phyloP scores from a whole-genome alignment of 2,113 vertebrate genomes.

The Barnardius zonarius region DNA sequence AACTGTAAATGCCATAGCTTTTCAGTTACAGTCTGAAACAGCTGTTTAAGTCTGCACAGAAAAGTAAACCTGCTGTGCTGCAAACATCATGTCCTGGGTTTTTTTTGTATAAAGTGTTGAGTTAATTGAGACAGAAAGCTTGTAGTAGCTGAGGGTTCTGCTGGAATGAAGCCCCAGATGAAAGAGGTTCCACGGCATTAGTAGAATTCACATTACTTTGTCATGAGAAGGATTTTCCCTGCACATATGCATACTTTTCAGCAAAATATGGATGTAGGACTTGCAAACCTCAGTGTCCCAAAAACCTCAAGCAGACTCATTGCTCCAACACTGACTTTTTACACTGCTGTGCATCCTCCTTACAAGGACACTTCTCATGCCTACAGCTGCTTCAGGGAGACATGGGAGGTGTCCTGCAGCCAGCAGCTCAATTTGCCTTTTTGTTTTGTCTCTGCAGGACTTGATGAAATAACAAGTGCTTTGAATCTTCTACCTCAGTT shows the following conservation, averaged over 20 bases:
- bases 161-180: background rate
- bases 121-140: constrained; percentile 26
- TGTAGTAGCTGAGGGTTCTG: background rate
- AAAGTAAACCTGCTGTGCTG: background rate
- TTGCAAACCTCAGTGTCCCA: background rate
- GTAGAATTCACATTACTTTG: background rate
- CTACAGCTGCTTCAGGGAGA: background rate
- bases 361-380: background rate
- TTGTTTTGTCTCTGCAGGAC: background rate
- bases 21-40: background rate
- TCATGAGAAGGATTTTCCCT: background rate
- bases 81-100: background rate
- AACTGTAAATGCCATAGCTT: background rate
- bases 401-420: background rate
- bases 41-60: background rate
- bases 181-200: background rate
- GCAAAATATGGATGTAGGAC: background rate
- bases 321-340: background rate
- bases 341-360: background rate
- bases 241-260: background rate
- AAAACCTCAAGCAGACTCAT: background rate
- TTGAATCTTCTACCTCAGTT: background rate
- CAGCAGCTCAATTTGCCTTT: background rate
- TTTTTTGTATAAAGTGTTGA: constrained; percentile 22
- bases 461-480: background rate